Evolutionary conservation across 2,888 invertebrate species (phyloP), one percentile per base, ranked within the genome.

Genomic region (Macrophya annulata): DNA sequence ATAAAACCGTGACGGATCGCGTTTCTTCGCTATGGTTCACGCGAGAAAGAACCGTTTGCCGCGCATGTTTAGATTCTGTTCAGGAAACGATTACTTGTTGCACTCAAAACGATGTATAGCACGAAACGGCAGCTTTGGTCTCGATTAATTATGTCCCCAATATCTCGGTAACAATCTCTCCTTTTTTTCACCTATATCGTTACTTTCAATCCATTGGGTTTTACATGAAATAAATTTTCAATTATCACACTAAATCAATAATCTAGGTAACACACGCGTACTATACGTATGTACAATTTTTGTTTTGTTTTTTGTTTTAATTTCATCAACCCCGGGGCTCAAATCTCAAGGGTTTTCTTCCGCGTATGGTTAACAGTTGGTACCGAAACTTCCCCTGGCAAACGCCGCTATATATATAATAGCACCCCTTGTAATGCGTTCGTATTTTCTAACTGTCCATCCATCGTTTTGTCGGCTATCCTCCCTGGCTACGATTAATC

Each of bases 11-110:
- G 59, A 81, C 59, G 81, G 81, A 81, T 81, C 81, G 81, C 81
- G 81, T 81, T 81, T 62, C 43, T 21, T 21, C 62, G 51, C n/a
- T 43, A 5, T 12, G 37, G 81, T 81, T 81, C 81, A 81, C 81
- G 81, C 62, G 81, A 59, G 59, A 81, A 81, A 62, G 62, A 62
- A 40, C 25, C 40, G 21, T 40, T 81, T 59, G 10, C 81, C 37
- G 43, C 59, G 81, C 81, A 81, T 81, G 81, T 81, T 62, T 62
- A 81, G 62, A 81, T 81, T 81, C 40, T 81, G 62, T 81, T 81
- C 81, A 81, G 81, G 81, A 81, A 81, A 81, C 81, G 62, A 81
- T 81, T 81, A 81, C 81, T 81, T 81, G 81, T 81, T 81, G 81
- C 81, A 81, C 81, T 81, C 43, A 62, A 81, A 81, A 59, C 79